Evolutionary conservation across 2,113 vertebrate species (phyloP), one percentile per base, ranked within the genome.

Genomic region (Glareola pratincola): DNA sequence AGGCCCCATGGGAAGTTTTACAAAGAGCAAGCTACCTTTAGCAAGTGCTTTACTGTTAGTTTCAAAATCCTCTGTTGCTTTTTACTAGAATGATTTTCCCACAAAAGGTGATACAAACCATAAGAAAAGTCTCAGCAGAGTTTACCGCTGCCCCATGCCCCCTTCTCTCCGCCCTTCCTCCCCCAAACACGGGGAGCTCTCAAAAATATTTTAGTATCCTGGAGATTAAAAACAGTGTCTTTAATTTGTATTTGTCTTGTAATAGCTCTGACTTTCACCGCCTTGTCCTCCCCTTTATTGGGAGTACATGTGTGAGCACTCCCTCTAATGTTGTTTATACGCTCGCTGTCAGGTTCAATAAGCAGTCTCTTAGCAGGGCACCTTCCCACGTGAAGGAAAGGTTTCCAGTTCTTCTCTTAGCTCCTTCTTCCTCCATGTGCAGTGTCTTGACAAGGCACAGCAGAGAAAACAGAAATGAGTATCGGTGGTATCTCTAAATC

Each of bases 311-410:
- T 93, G 81, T 88, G 89, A 94, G 45, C 62, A 41, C 93, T 96
- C 93, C 89, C 84, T 90, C 92, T 85, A 14, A 92, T 66, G 81
- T 75, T 95, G 89, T 96, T 96, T 95, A 36, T 83, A 36, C 0
- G 3, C 81, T 88, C 2, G 4, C 80, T 97, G 94, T 92, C 94
- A 72, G 77, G 83, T 94, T 96, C 96, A 97, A 73, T 92, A 76
- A 92, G 89, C 77, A 92, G 80, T 83, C 92, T 85, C 74, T 93
- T 88, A 94, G 80, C 83, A 84, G 87, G 92, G 92, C 94, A 91
- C 84, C 95, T 96, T 95, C 85, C 94, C 92, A 85, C 16, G 2
- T 96, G 94, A 93, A 95, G 92, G 59, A 81, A 95, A 92, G 79
- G 26, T 88, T 95, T 89, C 81, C 94, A 82, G 30, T 75, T 77